These are phyloP conservation scores for Cremastobaeus sp. DNA, from an alignment of 2,888 invertebrate species.

Conservation along the genomic window DNA sequence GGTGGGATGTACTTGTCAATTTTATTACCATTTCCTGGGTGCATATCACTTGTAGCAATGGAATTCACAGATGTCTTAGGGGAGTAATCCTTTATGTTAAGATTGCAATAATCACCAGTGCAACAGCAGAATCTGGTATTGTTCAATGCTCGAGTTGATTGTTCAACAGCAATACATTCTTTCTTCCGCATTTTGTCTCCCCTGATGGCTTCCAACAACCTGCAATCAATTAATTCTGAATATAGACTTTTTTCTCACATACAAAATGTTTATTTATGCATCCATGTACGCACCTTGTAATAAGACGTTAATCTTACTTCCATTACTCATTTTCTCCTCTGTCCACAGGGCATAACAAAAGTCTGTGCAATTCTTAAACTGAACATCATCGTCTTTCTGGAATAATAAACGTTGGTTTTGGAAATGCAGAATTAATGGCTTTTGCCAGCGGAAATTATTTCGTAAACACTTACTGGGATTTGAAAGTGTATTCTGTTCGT, in stretches of 20 bases:
- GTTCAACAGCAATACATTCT: conserved; percentile 81
- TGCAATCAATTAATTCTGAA: conserved; percentile 64
- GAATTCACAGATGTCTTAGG: conserved; percentile 67
- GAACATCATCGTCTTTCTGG: conserved; percentile 67
- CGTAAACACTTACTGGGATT: conserved; percentile 60
- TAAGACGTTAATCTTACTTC: conserved; percentile 81
- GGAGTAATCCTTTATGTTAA: conserved; percentile 79
- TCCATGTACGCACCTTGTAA: conserved; percentile 81
- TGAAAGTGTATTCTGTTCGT: conserved; percentile 65
- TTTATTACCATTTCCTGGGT: too few species aligned
- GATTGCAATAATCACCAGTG: conserved; percentile 87
- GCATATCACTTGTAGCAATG: conserved; percentile 66
- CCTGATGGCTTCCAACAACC: conserved; percentile 80
- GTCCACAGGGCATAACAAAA: conserved; percentile 87
- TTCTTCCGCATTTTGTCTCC: conserved; percentile 76
- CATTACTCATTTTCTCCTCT: conserved; percentile 80
- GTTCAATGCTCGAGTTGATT: conserved; percentile 81
- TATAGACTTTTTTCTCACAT: too few species aligned
- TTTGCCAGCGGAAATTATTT: too few species aligned
- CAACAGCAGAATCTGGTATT: conserved; percentile 91
- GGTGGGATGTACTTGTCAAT: too few species aligned
- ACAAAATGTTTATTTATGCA: conserved; percentile 5
- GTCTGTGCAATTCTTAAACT: conserved; percentile 76
- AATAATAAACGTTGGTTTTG: conserved; percentile 11
- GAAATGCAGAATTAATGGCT: too few species aligned